phyloP scores from a whole-genome alignment of 2,888 invertebrate species.

The Leucophenga maculata region DNA sequence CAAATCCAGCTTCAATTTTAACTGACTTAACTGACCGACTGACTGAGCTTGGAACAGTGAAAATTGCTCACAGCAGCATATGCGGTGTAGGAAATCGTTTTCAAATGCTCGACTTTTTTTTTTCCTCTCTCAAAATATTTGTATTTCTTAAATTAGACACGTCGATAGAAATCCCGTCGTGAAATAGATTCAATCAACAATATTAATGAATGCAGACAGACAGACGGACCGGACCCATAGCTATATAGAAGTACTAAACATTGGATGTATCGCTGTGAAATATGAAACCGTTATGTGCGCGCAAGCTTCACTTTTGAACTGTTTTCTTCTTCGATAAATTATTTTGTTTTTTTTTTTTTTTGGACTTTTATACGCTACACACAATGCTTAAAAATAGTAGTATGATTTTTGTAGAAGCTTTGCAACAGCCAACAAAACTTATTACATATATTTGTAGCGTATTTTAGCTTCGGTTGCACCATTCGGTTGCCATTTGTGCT shows the following conservation, averaged over 20 bases:
- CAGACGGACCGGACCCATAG: neutral
- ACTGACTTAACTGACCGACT: neutral
- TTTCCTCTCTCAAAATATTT: slow-evolving; percentile 2
- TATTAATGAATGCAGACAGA: slow-evolving; percentile 15
- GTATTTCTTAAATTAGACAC: slow-evolving; percentile 10
- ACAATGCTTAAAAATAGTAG: too few species aligned
- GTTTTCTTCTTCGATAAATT: too few species aligned
- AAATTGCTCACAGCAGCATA: neutral
- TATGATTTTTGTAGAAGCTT: too few species aligned
- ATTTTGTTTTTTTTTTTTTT: too few species aligned
- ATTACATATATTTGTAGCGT: too few species aligned
- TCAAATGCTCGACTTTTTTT: neutral
- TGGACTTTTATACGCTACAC: too few species aligned
- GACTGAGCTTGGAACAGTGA: neutral
- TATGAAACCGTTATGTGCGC: neutral
- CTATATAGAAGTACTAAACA: neutral
- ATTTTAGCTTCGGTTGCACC: too few species aligned
- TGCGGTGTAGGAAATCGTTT: neutral
- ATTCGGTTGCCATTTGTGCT: too few species aligned
- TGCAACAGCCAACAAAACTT: too few species aligned
- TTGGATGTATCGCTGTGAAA: neutral
- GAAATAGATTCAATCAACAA: slow-evolving; percentile 22
- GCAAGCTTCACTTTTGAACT: too few species aligned
- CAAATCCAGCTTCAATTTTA: too few species aligned
- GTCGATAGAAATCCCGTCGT: slow-evolving; percentile 18